Evolutionary conservation across 2,113 vertebrate species (phyloP).

Genomic region (Callipepla californica): DNA sequence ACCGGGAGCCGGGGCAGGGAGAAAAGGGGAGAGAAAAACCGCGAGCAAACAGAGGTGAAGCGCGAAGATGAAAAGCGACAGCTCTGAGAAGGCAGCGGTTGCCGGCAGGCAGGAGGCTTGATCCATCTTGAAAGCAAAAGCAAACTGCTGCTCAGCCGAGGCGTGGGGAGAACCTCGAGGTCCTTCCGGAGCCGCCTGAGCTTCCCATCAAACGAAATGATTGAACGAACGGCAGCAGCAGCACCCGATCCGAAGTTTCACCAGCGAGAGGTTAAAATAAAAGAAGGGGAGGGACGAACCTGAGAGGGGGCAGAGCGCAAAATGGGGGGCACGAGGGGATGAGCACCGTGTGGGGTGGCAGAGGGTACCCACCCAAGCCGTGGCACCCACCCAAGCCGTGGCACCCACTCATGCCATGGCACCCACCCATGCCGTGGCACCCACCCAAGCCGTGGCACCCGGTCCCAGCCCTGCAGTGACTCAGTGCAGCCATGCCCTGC

Average conservation of each 20-base stretch:
- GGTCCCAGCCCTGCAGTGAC: background rate
- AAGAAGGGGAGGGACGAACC: background rate
- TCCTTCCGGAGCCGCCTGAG: background rate
- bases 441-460: too few species aligned
- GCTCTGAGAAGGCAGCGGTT: constrained; percentile 40
- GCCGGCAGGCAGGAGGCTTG: constrained; percentile 39
- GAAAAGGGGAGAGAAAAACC: background rate
- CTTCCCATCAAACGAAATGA: constrained; percentile 21
- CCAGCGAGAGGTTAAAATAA: background rate
- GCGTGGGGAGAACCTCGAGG: constrained; percentile 37
- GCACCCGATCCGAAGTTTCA: background rate
- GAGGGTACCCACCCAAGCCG: too few species aligned
- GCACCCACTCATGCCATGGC: too few species aligned
- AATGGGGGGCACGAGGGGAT: background rate
- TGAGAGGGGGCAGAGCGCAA: background rate
- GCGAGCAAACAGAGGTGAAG: background rate
- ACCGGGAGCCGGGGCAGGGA: background rate
- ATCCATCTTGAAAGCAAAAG: constrained; percentile 69
- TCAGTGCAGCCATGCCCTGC: background rate
- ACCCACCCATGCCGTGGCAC: too few species aligned
- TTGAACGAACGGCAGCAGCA: constrained; percentile 1
- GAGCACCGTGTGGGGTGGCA: too few species aligned
- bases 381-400: too few species aligned
- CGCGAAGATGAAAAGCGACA: constrained; percentile 18
- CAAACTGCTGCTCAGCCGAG: constrained; percentile 43